Evolutionary conservation across 2,113 vertebrate species (phyloP), one percentile per base, ranked within the genome.

Genomic region (Daphoenositta chrysoptera): DNA sequence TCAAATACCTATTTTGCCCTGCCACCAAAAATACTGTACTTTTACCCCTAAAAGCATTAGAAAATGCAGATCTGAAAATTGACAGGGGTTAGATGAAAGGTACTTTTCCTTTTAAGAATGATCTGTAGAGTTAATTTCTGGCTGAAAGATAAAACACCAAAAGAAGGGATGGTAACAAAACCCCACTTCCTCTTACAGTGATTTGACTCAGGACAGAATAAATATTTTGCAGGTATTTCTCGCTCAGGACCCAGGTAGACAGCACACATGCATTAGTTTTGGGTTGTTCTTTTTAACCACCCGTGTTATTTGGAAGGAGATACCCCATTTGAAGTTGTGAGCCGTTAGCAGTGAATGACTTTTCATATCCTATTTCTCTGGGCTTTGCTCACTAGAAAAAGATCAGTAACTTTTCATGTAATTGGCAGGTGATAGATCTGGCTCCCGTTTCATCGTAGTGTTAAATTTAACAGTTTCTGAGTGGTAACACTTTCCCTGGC

Each of bases 221-320:
- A 89, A 68, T 96, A 81, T 61, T 88, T 82, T 75, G 83, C 80
- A 83, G 70, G 89, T 87, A 83, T 83, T 85, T 93, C 91, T 92
- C 60, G 53, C 70, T 87, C 65, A 56, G 76, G 56, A 91, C 53
- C 68, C 77, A 42, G 58, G 85, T 45, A 88, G 87, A 51, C 50
- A 63, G 33, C 73, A 96, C 68, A 75, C 35, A 33, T 11, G 3
- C 42, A 86, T 66, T 51, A 23, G 22, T 63, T 91, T 56, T 8
- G 70, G 21, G 24, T 18, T 16, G 12, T 12, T 27, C 60, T 73
- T 91, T 91, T 77, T 30, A 87, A 60, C 27, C 28, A 60, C 7
- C 14, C 2, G 2, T 7, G 42, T 42, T 39, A 63, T 78, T 71
- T 89, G 48, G 63, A 87, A 95, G 70, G 68, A 83, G 42, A 39